Percentiles rank a stretch among this genome's conserved stretches.
These are phyloP conservation scores for Hyperoplus lanceolatus DNA, from an alignment of 2,797 vertebrate species.

Conservation along the genomic window DNA sequence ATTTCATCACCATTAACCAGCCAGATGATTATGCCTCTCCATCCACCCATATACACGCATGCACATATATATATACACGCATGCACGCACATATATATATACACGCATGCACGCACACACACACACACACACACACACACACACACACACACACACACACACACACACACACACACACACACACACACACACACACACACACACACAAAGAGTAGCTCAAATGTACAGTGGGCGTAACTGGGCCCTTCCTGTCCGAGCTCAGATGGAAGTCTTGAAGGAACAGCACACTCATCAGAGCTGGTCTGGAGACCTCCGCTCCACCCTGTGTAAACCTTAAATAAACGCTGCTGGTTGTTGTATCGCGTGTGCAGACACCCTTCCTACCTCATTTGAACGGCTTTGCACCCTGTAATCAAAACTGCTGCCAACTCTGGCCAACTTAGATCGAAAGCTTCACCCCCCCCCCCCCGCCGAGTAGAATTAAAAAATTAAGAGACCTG, in stretches of 20 bases:
- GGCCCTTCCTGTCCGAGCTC: slow-evolving; percentile 62
- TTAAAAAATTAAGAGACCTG: too few relatives aligned
- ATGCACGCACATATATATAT: too few relatives aligned
- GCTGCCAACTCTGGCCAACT: neutral
- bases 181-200: slow-evolving; percentile 24
- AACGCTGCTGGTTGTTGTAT: slow-evolving; percentile 33
- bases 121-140: slow-evolving; percentile 30
- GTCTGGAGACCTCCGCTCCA: slow-evolving; percentile 48
- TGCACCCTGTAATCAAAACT: slow-evolving; percentile 10
- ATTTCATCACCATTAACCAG: neutral
- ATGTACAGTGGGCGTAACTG: slow-evolving; percentile 51
- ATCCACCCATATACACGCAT: slow-evolving; percentile 8
- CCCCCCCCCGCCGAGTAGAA: neutral
- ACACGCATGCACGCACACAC: slow-evolving; percentile 24
- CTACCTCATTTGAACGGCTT: neutral
- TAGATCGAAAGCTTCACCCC: slow-evolving; percentile 1
- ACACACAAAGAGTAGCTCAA: slow-evolving; percentile 44
- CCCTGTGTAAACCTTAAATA: slow-evolving; percentile 44
- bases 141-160: slow-evolving; percentile 17
- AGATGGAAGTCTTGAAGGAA: slow-evolving; percentile 49
- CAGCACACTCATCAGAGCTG: slow-evolving; percentile 41
- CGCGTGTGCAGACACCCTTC: slow-evolving; percentile 31
- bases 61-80: slow-evolving; percentile 27
- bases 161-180: slow-evolving; percentile 32
- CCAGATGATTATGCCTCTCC: neutral